phyloP scores from a whole-genome alignment of 2,797 vertebrate species.

The Smutsia temminckii region DNA sequence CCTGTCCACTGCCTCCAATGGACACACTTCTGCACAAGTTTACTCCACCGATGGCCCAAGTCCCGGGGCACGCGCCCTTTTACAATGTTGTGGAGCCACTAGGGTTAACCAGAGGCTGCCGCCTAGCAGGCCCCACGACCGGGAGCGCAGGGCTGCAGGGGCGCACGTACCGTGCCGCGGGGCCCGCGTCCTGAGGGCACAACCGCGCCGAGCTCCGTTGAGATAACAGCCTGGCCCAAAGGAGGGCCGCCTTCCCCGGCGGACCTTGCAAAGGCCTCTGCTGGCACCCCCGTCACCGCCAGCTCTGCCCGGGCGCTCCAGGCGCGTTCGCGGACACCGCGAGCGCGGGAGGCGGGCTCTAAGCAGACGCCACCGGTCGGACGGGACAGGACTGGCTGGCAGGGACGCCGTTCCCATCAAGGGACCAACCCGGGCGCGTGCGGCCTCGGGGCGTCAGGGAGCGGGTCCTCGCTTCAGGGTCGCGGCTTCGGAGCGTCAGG shows the following conservation, averaged over 20 bases:
- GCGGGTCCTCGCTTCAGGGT: too few species aligned
- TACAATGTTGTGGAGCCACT: background rate
- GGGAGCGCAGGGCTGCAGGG: background rate
- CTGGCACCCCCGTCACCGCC: too few species aligned
- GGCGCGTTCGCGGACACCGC: too few species aligned
- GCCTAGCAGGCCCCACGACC: background rate
- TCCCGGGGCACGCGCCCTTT: too few species aligned
- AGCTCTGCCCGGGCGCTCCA: too few species aligned
- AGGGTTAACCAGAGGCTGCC: background rate
- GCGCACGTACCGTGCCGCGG: too few species aligned
- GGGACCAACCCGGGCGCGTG: too few species aligned
- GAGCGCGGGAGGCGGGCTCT: too few species aligned
- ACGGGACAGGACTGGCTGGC: too few species aligned
- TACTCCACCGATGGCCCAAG: background rate
- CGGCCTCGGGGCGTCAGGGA: background rate
- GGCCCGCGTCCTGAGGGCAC: background rate
- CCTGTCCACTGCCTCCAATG: accelerated
- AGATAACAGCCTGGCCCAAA: background rate
- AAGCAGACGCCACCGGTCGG: too few species aligned
- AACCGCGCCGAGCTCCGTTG: background rate
- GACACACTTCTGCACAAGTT: accelerated
- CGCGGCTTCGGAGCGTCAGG: too few species aligned
- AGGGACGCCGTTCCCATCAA: too few species aligned
- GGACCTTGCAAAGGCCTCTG: background rate
- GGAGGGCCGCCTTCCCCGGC: background rate